Base-by-base conservation (phyloP, 2,113 vertebrate species). In the Amblyopsis rosae region DNA sequence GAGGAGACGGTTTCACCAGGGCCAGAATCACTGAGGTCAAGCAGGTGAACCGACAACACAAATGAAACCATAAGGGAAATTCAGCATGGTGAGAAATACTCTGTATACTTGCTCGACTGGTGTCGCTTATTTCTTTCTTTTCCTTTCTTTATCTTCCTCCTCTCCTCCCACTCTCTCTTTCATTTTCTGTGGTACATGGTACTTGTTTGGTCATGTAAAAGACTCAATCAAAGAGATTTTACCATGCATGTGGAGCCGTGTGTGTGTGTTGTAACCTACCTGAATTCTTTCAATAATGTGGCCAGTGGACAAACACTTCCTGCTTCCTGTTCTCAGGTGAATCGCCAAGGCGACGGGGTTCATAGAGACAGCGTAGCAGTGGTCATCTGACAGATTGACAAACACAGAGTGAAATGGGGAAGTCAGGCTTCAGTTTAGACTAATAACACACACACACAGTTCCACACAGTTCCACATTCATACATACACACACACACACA, bases 311-410 rank as follows among this genome's bases (percentile, higher is more conserved):
- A 45, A 16, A 48, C n/a, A 63, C 82, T 84, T 88, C 84, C 86
- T 82, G 61, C 79, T 88, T 85, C 86, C 87, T 72, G 79, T 50
- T 79, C 50, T 82, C 79, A 82, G 82, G 85, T 86, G 77, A 5
- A 51, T 33, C 17, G 55, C 8, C 47, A 62, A 59, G 17, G 59
- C 48, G 6, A 73, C 11, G 59, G 26, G 75, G 77, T 78, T 67
- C 15, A 13, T 63, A 68, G 76, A 77, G 70, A 82, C 60, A 5
- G 4, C 32, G 35, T 56, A 46, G 17, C 54, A 1, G 15, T 61
- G 63, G 60, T 49, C 76, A 73, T 82, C 70, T 64, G 68, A 70
- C 78, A 75, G 48, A 62, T 12, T 47, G 66, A 75, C 17, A 35
- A 65, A 66, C 73, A 69, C 79, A 81, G 70, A 73, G 85, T 79